Percentiles rank a stretch among this genome's conserved stretches.
phyloP scores from a whole-genome alignment of 2,113 vertebrate genomes.

The Sceloporus undulatus region DNA sequence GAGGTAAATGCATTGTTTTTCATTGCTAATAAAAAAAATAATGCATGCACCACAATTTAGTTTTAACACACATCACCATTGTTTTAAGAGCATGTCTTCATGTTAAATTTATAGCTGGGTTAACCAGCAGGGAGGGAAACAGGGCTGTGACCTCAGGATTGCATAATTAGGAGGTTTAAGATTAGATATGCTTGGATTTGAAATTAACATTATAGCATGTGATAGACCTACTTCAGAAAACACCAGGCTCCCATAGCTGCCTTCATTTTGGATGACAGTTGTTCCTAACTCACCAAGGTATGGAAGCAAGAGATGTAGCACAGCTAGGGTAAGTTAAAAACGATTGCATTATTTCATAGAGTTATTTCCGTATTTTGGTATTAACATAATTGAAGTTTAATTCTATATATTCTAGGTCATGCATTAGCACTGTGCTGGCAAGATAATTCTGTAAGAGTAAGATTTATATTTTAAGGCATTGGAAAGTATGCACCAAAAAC shows the following conservation, averaged over 20 bases:
- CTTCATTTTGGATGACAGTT: conserved; percentile 66
- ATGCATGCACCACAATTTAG: neutral
- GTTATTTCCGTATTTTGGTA: conserved; percentile 37
- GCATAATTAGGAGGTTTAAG: conserved; percentile 77
- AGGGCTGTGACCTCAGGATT: conserved; percentile 79
- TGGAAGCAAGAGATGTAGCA: conserved; percentile 65
- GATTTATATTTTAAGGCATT: neutral
- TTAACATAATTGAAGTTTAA: neutral
- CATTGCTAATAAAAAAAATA: conserved; percentile 8
- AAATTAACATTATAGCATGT: conserved; percentile 74
- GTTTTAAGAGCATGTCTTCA: conserved; percentile 46
- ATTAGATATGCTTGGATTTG: conserved; percentile 77
- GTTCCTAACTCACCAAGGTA: conserved; percentile 66
- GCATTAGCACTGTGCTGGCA: conserved; percentile 8
- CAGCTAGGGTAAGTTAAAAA: conserved; percentile 76
- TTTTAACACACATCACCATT: conserved; percentile 27
- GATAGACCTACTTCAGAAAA: conserved; percentile 76
- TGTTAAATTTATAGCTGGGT: conserved; percentile 65
- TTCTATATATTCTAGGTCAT: neutral
- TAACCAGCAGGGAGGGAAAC: conserved; percentile 69
- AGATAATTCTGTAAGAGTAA: conserved; percentile 29
- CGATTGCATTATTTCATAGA: neutral
- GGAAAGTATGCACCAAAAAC: conserved; percentile 10
- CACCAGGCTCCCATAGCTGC: conserved; percentile 62
- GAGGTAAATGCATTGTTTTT: neutral